Conservation (phyloP, 2,888 invertebrate species). For the Craniophora ligustri region DNA sequence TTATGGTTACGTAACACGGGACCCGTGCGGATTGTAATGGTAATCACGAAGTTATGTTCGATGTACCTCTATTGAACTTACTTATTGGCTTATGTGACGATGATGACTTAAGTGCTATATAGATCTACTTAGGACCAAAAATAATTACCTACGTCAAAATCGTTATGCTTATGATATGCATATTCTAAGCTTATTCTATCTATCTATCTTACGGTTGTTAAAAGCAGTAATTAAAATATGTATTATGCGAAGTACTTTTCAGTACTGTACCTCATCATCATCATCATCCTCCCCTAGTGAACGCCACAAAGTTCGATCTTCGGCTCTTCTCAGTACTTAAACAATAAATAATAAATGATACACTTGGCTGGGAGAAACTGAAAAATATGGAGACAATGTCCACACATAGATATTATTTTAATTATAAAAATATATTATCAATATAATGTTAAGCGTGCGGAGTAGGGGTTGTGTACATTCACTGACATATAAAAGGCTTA, state of each 20-base stretch:
- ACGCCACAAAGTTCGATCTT: no score
- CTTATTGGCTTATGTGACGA: no score
- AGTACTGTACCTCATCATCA: not conserved
- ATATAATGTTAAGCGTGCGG: slow-evolving; percentile 59
- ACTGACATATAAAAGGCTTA: slow-evolving; percentile 82
- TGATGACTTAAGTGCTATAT: no score
- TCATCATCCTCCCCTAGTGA: no score
- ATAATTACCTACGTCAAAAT: no score
- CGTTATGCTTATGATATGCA: no score
- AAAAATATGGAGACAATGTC: slow-evolving; percentile 19
- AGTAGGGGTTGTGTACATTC: slow-evolving; percentile 82
- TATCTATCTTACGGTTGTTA: not conserved
- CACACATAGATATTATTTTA: slow-evolving; percentile 37
- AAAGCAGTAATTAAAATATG: slow-evolving; percentile 7
- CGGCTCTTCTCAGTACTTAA: no score
- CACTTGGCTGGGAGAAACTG: slow-evolving; percentile 17
- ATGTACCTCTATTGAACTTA: not conserved
- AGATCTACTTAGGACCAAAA: no score
- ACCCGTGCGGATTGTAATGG: slow-evolving; percentile 19
- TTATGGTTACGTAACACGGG: slow-evolving; percentile 43
- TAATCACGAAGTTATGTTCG: slow-evolving; percentile 24
- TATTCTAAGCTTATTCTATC: no score
- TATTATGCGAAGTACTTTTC: slow-evolving; percentile 1
- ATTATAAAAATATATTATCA: slow-evolving; percentile 59
- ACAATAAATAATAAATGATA: slow-evolving; percentile 10